Evolutionary conservation across 37 sponge, comb jelly and placozoan genomes (phyloP).

Genomic region (Aplysina aerophoba): DNA sequence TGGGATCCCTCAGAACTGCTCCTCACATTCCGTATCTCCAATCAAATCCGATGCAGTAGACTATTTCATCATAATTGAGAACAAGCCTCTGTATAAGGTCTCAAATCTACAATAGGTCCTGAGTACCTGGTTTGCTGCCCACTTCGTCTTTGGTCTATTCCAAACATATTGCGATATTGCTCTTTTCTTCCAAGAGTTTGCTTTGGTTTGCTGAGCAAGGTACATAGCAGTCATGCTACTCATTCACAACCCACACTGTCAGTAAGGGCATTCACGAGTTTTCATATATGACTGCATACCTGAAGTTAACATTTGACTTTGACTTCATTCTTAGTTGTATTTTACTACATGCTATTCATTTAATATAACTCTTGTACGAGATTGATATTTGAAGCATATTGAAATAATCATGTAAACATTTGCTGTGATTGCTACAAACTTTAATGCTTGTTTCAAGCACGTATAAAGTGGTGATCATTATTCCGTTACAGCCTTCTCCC

Average conservation of each 20-base stretch:
- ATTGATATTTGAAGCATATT: too few relatives aligned
- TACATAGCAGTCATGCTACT: not conserved
- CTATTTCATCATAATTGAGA: constrained; percentile 21
- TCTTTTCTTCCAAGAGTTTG: constrained; percentile 39
- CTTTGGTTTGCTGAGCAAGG: constrained; percentile 23
- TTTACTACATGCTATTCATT: too few relatives aligned
- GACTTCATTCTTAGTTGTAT: too few relatives aligned
- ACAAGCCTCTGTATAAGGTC: not conserved
- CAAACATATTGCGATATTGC: not conserved
- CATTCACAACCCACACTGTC: constrained; percentile 20
- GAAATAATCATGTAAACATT: too few relatives aligned
- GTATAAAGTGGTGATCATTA: too few relatives aligned
- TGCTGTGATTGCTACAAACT: too few relatives aligned
- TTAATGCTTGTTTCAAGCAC: too few relatives aligned
- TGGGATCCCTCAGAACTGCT: constrained; percentile 26
- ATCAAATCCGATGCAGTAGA: not conserved
- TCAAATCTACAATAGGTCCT: not conserved
- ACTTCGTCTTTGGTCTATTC: constrained; percentile 13
- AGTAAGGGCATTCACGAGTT: constrained; percentile 21
- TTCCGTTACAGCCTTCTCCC: too few relatives aligned
- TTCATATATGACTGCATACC: too few relatives aligned
- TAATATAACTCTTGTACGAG: too few relatives aligned
- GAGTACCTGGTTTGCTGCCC: not conserved
- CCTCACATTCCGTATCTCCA: constrained; percentile 13
- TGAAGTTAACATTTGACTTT: too few relatives aligned